Evolutionary conservation across 2,113 vertebrate species (phyloP).

Genomic region (Malurus elegans): DNA sequence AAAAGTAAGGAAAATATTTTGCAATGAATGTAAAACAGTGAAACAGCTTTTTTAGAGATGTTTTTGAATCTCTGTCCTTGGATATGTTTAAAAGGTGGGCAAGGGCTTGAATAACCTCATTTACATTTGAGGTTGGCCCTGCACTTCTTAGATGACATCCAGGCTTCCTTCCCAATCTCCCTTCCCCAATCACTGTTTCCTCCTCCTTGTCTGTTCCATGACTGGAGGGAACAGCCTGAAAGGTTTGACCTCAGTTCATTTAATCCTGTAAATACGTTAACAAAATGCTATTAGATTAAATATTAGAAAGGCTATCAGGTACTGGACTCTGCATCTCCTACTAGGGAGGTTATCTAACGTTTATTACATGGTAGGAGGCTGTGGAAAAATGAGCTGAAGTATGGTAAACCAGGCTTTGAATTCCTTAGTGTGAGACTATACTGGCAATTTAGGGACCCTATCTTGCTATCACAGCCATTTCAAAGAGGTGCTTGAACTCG

Average conservation of each 20-base stretch:
- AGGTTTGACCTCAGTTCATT: background rate
- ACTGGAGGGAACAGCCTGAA: background rate
- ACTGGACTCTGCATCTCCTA: background rate
- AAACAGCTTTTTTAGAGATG: background rate
- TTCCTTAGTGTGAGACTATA: background rate
- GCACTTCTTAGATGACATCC: background rate
- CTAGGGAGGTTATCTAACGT: background rate
- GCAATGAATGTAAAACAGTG: background rate
- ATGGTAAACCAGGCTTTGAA: background rate
- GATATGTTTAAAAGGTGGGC: background rate
- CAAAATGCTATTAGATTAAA: background rate
- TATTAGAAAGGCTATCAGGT: background rate
- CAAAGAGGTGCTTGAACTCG: background rate
- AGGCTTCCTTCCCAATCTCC: background rate
- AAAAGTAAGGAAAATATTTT: background rate
- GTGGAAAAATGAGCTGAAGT: background rate
- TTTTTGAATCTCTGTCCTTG: background rate
- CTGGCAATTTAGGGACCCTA: background rate
- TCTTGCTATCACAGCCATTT: background rate
- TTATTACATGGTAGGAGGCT: background rate
- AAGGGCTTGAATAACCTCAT: rapidly evolving
- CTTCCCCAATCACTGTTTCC: background rate
- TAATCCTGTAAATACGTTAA: background rate
- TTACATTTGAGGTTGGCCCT: background rate
- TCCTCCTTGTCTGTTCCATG: background rate